Conservation (phyloP, 2,888 invertebrate genomes). For the Pedicia rivosa region DNA sequence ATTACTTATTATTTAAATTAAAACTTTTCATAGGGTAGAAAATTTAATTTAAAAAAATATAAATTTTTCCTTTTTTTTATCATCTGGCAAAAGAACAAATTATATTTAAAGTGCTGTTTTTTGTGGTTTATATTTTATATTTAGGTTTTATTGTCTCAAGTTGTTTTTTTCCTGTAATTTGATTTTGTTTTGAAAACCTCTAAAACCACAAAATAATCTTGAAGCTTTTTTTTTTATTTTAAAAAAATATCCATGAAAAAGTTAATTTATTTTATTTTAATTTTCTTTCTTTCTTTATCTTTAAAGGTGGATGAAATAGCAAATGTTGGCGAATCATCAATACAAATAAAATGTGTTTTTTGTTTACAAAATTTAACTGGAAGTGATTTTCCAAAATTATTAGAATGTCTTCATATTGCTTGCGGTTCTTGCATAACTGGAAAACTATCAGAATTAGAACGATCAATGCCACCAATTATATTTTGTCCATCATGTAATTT, state of each 20-base stretch:
- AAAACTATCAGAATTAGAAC: slow-evolving; percentile 37
- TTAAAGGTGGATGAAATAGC: slow-evolving; percentile 12
- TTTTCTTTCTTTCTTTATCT: slow-evolving; percentile 1
- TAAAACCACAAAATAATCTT: too few species aligned
- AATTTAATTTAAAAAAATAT: too few species aligned
- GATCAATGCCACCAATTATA: slow-evolving; percentile 26
- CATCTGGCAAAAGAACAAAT: too few species aligned
- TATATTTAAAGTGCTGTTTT: too few species aligned
- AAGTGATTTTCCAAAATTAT: slow-evolving; percentile 54
- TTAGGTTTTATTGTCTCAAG: too few species aligned
- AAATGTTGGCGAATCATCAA: slow-evolving; percentile 13
- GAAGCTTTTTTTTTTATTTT: neutral
- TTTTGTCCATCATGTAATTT: slow-evolving; percentile 59
- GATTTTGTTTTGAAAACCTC: too few species aligned
- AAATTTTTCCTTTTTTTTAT: too few species aligned
- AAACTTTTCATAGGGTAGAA: too few species aligned
- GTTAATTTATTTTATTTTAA: neutral
- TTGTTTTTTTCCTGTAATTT: too few species aligned
- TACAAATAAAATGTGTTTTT: slow-evolving; percentile 37
- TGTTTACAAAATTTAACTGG: slow-evolving; percentile 36
- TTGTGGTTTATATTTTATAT: too few species aligned
- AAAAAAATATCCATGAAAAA: neutral
- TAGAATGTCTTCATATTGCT: slow-evolving; percentile 78
- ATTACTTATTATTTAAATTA: too few species aligned
- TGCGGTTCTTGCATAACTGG: slow-evolving; percentile 59